Evolutionary conservation across 1,140 invertebrate species (phyloP).

Genomic region (Anoplophora glabripennis): DNA sequence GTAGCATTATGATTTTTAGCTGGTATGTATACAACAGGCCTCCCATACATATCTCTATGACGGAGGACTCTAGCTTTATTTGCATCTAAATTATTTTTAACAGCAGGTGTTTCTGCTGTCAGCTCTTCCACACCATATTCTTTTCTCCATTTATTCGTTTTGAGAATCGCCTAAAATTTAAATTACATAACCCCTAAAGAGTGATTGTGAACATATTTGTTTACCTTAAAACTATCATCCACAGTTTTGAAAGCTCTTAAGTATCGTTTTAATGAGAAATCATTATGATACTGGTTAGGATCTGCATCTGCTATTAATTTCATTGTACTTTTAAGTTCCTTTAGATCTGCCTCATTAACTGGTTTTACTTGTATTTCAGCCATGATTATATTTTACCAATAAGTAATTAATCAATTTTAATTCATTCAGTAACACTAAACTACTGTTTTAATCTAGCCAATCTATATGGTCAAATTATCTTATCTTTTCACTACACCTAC

Average conservation of each 20-base stretch:
- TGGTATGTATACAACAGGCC: slow-evolving; percentile 73
- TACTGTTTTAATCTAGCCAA: too few species aligned
- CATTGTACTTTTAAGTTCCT: slow-evolving; percentile 65
- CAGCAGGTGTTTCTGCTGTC: slow-evolving; percentile 56
- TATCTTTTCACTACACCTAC: too few species aligned
- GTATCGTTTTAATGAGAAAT: slow-evolving; percentile 66
- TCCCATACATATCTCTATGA: slow-evolving; percentile 66
- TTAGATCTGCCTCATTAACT: slow-evolving; percentile 60
- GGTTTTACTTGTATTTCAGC: slow-evolving; percentile 50
- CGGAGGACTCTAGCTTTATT: slow-evolving; percentile 65
- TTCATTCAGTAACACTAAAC: too few species aligned
- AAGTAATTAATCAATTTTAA: neutral
- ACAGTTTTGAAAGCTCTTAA: slow-evolving; percentile 67
- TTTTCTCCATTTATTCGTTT: slow-evolving; percentile 74
- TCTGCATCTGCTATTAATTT: slow-evolving; percentile 67
- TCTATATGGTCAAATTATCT: too few species aligned
- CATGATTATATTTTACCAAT: slow-evolving; percentile 11
- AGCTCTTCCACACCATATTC: slow-evolving; percentile 65
- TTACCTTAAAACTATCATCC: slow-evolving; percentile 69
- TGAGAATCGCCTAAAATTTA: slow-evolving; percentile 60
- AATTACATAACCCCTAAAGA: neutral
- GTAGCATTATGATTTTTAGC: slow-evolving; percentile 65
- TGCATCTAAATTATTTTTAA: slow-evolving; percentile 58
- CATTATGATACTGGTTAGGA: slow-evolving; percentile 68
- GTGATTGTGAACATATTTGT: neutral